Conservation (phyloP, 2,113 vertebrate genomes). For the Phylloscopus trochiloides region DNA sequence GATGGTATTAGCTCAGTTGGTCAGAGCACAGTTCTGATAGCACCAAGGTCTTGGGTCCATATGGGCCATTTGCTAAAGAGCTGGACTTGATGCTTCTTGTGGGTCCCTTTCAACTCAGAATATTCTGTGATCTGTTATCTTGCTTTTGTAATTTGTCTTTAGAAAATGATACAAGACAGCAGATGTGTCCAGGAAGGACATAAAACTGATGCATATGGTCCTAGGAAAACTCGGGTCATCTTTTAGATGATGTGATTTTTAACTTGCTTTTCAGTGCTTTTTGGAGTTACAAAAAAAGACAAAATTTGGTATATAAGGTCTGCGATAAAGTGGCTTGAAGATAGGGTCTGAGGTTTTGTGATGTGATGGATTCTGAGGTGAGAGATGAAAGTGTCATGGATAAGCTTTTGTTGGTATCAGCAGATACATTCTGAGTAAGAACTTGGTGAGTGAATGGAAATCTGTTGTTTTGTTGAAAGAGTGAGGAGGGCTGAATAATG, state of each 20-base stretch:
- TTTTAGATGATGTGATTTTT: neutral
- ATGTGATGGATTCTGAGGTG: neutral
- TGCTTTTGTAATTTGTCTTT: neutral
- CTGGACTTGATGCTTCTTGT: neutral
- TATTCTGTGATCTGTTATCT: neutral
- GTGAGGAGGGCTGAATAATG: neutral
- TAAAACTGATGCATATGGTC: neutral
- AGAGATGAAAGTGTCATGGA: neutral
- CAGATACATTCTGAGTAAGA: neutral
- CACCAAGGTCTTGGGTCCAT: fast-evolving
- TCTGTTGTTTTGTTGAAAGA: neutral
- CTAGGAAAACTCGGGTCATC: neutral
- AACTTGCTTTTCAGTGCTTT: neutral
- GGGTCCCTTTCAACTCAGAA: neutral
- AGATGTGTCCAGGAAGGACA: neutral
- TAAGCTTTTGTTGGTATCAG: neutral
- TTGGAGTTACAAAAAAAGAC: neutral
- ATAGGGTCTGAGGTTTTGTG: neutral
- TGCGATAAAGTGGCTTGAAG: neutral
- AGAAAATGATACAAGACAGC: neutral
- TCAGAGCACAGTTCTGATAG: neutral
- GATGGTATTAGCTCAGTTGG: neutral
- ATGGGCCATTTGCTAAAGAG: neutral
- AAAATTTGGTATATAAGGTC: neutral
- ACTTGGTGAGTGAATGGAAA: neutral